phyloP scores from a whole-genome alignment of 2,888 invertebrate genomes.

The Tethea ocularis region DNA sequence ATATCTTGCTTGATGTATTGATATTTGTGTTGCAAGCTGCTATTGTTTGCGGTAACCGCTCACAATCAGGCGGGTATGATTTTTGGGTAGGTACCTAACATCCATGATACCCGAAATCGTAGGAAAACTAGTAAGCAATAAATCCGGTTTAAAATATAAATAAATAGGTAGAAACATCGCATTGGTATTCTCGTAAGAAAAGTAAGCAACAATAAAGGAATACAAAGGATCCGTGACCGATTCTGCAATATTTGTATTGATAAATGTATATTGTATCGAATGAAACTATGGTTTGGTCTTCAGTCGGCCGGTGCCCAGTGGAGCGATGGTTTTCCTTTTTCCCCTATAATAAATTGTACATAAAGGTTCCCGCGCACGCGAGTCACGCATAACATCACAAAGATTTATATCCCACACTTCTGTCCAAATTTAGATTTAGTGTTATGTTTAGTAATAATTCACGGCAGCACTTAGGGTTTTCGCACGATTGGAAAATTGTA shows the following conservation, averaged over 20 bases:
- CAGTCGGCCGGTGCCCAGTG: conserved; percentile 51
- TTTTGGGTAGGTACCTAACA: too few relatives aligned
- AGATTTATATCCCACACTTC: conserved; percentile 80
- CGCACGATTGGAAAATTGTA: conserved; percentile 40
- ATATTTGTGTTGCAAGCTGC: too few relatives aligned
- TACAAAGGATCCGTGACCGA: conserved; percentile 21
- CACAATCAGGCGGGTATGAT: too few relatives aligned
- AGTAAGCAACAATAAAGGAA: not conserved
- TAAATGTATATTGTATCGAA: conserved; percentile 42
- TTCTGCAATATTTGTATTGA: conserved; percentile 34
- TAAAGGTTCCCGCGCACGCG: conserved; percentile 69
- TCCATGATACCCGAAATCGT: too few relatives aligned
- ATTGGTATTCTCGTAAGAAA: not conserved
- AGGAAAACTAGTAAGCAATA: not conserved
- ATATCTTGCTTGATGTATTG: too few relatives aligned
- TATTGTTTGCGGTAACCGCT: too few relatives aligned
- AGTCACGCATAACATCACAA: conserved; percentile 81
- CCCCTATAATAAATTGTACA: conserved; percentile 76
- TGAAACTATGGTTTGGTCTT: conserved; percentile 47
- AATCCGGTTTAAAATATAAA: not conserved
- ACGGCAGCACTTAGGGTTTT: conserved; percentile 49
- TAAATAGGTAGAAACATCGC: not conserved
- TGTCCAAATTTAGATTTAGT: conserved; percentile 82
- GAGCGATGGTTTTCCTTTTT: conserved; percentile 56
- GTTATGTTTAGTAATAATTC: conserved; percentile 73